Evolutionary conservation across 2,888 invertebrate species (phyloP), one percentile per base, ranked within the genome.

Genomic region (Anthrax anthrax): DNA sequence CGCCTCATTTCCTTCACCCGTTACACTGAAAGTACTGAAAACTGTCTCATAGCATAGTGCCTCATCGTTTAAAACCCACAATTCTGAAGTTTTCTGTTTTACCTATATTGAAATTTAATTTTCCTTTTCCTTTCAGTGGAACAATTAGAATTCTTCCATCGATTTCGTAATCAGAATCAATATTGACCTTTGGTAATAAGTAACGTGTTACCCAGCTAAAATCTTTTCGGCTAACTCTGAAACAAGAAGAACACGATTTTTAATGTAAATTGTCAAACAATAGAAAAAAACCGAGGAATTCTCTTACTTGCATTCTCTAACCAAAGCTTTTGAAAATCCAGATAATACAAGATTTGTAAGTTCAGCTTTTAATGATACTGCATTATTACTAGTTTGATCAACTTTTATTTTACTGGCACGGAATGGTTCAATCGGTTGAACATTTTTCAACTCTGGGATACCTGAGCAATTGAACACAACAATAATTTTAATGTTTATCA

Each of bases 141-240:
- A 82, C 74, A 13, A 82, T 65, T 47, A 82, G 63, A 57, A 82
- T 77, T 56, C 76, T 73, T 37, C 82, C 82, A 55, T 75, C 67
- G 54, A 82, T 71, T 56, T 77, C 74, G 55, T 82, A 83, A 12
- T 75, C 72, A 16, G 81, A 81, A 56, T 81, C 80, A 49, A 83
- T 73, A 53, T 78, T 72, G 57, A 82, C 68, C 59, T 73, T 73
- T 2, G 80, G 81, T 16, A 82, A 64, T 38, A 72, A 67, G 9
- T 82, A 70, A 63, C 73, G 77, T 1, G 81, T 81, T 54, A 73
- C 71, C 65, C 81, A 82, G 56, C 79, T 77, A 52, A 78, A 81
- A 4, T 78, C 78, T 61, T 76, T 76, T 39, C 76, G 71, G 61
- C 79, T 76, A 3, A 83, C 80, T 54, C 77, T 79, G 63, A 48